Conservation (phyloP, 1,140 invertebrate species). For the Radopholus similis region DNA sequence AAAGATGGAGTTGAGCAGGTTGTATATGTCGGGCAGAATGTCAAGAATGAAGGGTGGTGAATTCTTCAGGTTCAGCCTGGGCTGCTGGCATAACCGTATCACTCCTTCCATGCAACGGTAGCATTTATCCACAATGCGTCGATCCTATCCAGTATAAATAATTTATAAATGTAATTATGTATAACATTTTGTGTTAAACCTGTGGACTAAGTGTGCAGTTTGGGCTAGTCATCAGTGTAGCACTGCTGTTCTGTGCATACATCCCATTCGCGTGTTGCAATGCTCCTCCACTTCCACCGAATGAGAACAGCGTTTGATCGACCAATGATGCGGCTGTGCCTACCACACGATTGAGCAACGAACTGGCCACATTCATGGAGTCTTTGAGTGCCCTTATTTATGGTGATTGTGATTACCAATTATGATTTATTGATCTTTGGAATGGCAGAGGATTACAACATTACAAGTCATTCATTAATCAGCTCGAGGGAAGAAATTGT, state of each 20-base stretch:
- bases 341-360: slow-evolving; percentile 16
- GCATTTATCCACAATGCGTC: slow-evolving; percentile 46
- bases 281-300: not conserved
- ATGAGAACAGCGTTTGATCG: slow-evolving; percentile 7
- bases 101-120: slow-evolving; percentile 54
- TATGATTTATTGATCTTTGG: no score
- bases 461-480: no score
- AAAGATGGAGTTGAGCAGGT: slow-evolving; percentile 88
- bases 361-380: slow-evolving; percentile 8
- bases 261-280: no score
- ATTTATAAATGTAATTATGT: not conserved
- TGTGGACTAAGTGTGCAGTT: slow-evolving; percentile 11
- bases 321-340: slow-evolving; percentile 13
- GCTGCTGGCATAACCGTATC: slow-evolving; percentile 92
- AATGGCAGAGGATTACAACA: no score
- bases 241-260: no score
- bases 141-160: slow-evolving; percentile 37
- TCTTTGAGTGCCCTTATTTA: no score
- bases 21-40: slow-evolving; percentile 97
- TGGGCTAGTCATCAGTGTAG: slow-evolving; percentile 6
- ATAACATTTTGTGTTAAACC: not conserved
- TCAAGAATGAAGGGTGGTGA: slow-evolving; percentile 98
- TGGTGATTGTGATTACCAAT: no score
- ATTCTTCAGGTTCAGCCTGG: slow-evolving; percentile 97
- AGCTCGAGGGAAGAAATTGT: no score